Evolutionary conservation across 2,888 invertebrate species (phyloP), one percentile per base, ranked within the genome.

Genomic region (Synergus gifuensis): DNA sequence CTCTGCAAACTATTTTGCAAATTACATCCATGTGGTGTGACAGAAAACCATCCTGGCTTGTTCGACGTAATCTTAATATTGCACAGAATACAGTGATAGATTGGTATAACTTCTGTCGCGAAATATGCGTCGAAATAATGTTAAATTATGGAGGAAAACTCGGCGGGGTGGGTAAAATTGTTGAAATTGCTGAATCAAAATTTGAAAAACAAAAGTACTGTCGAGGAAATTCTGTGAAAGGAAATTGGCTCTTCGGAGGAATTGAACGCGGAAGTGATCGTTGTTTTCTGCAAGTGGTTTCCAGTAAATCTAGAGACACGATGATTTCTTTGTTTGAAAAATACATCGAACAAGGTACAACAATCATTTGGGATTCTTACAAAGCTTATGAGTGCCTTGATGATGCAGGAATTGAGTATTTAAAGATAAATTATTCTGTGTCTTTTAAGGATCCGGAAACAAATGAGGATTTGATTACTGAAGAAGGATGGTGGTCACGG

Each of bases 151-250:
- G 64, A n/a, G 46, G 22, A 4, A 36, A 78, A 79, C 64, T 86
- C 18, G 85, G 86, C 22, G 86, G 86, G 3, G 78, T 62, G 3
- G 85, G 80, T 7, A 79, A 76, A 36, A 64, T 81, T n/a, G 80
- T 84, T 22, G 85, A 85, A 76, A 78, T 85, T 4, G 82, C 84
- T 60, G 83, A 85, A 18, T 69, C 79, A 0, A 84, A 78, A 58
- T 82, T 86, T 18, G 83, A 81, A 12, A 81, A 82, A 60, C 14
- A 79, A 46, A 86, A 81, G 76, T 83, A 83, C 22, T 22, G 18
- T 46, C 36, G 42, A 67, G 64, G 81, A 16, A 78, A 84, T 28
- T 36, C 76, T 12, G 77, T 81, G 2, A 14, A 46, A 67, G 67
- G 67, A 46, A 67, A 14, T 28, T 46, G n/a, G 18, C 18, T 67